phyloP scores from a whole-genome alignment of 2,797 vertebrate genomes.

The Nothura maculosa region DNA sequence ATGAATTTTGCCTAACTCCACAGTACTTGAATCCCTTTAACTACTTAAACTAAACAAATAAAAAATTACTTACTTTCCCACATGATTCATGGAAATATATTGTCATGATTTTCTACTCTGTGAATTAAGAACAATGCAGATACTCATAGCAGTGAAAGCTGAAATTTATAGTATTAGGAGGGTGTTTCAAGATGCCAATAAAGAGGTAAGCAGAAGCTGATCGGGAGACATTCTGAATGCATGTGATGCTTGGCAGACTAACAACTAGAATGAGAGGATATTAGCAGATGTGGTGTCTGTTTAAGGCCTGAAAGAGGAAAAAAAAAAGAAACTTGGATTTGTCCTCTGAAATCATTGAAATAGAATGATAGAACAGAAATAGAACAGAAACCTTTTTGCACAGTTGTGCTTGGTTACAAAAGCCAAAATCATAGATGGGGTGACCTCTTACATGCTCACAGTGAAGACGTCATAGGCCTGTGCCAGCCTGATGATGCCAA shows the following conservation, averaged over 20 bases:
- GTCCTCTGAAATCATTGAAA: background rate
- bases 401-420: background rate
- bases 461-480: background rate
- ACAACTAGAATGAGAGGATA: background rate
- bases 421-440: background rate
- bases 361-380: no score
- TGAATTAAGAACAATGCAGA: conserved; percentile 14
- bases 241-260: background rate
- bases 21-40: conserved; percentile 61
- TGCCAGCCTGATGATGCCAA: background rate
- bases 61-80: conserved; percentile 48
- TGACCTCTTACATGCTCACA: conserved; percentile 16
- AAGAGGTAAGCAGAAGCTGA: conserved; percentile 24
- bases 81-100: conserved; percentile 6
- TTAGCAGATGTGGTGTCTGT: background rate
- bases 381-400: conserved; percentile 1
- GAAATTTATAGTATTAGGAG: conserved; percentile 18
- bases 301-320: background rate
- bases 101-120: background rate
- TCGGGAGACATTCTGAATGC: background rate
- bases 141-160: conserved; percentile 29
- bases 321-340: background rate
- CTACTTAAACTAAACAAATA: conserved; percentile 73
- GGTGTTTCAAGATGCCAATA: conserved; percentile 20
- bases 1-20: conserved; percentile 48